phyloP scores from a whole-genome alignment of 2,797 vertebrate genomes.

The Pipistrellus pipistrellus region DNA sequence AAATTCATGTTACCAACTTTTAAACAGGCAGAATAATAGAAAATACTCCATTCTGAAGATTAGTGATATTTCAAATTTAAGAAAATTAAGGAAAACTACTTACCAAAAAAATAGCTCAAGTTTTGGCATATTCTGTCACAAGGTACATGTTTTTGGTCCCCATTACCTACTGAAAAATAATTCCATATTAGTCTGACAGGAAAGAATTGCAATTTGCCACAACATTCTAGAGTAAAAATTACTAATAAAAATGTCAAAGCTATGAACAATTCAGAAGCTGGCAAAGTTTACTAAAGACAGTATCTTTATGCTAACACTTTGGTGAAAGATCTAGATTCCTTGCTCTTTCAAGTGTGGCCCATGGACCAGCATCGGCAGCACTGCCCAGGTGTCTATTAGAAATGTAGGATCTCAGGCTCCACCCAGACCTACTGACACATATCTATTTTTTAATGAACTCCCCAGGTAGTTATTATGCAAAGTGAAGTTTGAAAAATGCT shows the following conservation, averaged over 20 bases:
- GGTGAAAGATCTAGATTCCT: neutral
- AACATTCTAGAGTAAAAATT: slow-evolving; percentile 37
- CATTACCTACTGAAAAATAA: slow-evolving; percentile 94
- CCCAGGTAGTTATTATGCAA: neutral
- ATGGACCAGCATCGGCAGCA: neutral
- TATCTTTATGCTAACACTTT: neutral
- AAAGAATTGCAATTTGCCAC: slow-evolving; percentile 34
- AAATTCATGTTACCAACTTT: slow-evolving; percentile 38
- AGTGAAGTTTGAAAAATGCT: slow-evolving; percentile 8
- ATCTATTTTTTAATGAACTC: neutral
- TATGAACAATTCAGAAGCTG: neutral
- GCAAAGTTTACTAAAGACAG: neutral
- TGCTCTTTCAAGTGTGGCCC: neutral
- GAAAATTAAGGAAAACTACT: slow-evolving; percentile 86
- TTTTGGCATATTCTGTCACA: slow-evolving; percentile 99
- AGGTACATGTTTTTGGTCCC: slow-evolving; percentile 99
- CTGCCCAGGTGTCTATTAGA: neutral
- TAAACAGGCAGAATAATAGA: slow-evolving; percentile 54
- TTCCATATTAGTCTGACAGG: slow-evolving; percentile 60
- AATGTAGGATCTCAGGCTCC: neutral
- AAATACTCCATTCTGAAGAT: too few species aligned
- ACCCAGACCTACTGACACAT: neutral
- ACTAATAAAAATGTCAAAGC: neutral
- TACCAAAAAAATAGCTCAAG: slow-evolving; percentile 99
- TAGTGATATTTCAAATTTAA: neutral